Base-by-base conservation (phyloP, 2,797 vertebrate species). In the Benthosema pterotum region DNA sequence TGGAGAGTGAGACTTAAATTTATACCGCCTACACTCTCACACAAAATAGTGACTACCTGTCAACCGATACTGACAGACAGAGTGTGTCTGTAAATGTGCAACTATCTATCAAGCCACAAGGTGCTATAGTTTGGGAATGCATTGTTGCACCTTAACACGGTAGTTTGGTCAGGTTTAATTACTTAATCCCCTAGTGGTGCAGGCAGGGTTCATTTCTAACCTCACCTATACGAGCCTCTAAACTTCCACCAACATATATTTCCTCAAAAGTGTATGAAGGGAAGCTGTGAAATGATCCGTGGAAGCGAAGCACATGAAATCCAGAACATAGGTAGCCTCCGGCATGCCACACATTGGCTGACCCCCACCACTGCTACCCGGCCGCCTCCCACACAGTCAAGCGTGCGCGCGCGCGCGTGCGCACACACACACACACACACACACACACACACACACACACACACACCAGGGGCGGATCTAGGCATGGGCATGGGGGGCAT, bases 261-360 rank as follows among this genome's bases (percentile, higher is more conserved):
- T 69, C 67, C 67, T 54, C 65, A 63, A 78, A 84, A 71, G 69
- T 78, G 63, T 63, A 74, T 73, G 63, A 81, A 47, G 60, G 60
- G 69, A 78, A 65, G 46, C 45, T 78, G 79, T 28, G 53, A 87
- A 88, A 85, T 84, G 76, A 86, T 82, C 78, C 83, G 71, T 78
- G 80, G 63, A 84, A 85, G 79, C 71, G 60, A 65, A 69, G 77
- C 72, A 74, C 54, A 63, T 83, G 72, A 83, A 86, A 86, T 79
- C 66, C 74, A 67, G 83, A 85, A 80, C 77, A 81, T 79, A 78
- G 81, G 80, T 77, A 75, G 79, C 84, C 86, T 69, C 69, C 42
- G 63, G 84, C 83, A 64, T 42, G 59, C 69, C 63, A 51, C 76
- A 84, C 67, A 83, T 68, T 75, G 22, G 50, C 74, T 73, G 75